Conservation (phyloP, 2,888 invertebrate species). For the Mesorhabditis sp. region DNA sequence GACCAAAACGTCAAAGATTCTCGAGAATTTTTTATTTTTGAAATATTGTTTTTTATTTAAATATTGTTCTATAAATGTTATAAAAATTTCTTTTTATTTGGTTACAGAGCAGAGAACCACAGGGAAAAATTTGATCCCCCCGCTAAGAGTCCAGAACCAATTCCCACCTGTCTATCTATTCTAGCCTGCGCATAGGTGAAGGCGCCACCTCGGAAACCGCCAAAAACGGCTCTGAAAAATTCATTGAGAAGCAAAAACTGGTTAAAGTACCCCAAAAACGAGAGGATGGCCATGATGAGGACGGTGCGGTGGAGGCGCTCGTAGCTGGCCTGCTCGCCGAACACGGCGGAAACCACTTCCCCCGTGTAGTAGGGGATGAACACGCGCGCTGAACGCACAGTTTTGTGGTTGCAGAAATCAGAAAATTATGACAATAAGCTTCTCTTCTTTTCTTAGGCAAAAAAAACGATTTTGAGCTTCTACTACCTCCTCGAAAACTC, state of each 20-base stretch:
- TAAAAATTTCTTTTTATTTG: too few relatives aligned
- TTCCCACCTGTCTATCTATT: conserved; percentile 40
- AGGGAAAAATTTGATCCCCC: too few relatives aligned
- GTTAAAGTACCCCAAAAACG: conserved; percentile 31
- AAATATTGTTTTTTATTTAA: too few relatives aligned
- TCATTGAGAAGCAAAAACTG: background rate
- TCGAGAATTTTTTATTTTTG: too few relatives aligned
- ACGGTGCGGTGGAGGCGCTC: conserved; percentile 48
- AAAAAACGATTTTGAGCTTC: background rate
- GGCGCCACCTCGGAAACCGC: conserved; percentile 59
- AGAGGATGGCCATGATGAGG: conserved; percentile 47
- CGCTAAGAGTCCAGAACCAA: conserved; percentile 3
- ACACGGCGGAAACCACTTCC: conserved; percentile 53
- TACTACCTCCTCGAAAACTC: conserved; percentile 14
- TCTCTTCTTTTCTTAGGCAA: conserved; percentile 12
- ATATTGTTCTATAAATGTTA: too few relatives aligned
- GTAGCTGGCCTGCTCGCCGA: conserved; percentile 46
- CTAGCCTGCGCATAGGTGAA: conserved; percentile 58
- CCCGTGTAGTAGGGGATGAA: conserved; percentile 57
- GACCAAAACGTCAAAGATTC: too few relatives aligned
- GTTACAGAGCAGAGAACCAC: too few relatives aligned
- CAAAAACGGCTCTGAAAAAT: conserved; percentile 55
- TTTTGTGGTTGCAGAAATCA: background rate
- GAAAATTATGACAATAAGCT: conserved; percentile 21
- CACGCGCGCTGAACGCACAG: conserved; percentile 47